Conservation (phyloP, 2,797 vertebrate species). For the Fistularia commersonii region DNA sequence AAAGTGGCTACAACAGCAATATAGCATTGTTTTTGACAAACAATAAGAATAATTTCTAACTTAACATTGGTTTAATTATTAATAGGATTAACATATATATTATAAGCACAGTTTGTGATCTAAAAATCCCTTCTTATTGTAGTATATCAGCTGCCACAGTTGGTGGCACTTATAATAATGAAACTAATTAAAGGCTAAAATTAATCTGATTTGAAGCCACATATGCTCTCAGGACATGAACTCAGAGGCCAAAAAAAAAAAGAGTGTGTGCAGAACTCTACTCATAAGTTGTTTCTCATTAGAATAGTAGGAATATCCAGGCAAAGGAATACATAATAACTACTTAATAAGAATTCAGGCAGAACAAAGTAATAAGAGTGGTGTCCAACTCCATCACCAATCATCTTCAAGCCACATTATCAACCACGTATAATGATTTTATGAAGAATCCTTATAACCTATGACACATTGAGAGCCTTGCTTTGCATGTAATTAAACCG, state of each 20-base stretch:
- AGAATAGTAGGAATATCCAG: conserved; percentile 14
- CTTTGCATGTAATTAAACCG: conserved; percentile 68
- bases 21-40: conserved; percentile 6
- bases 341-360: conserved; percentile 39
- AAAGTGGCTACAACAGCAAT: not conserved
- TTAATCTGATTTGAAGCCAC: conserved; percentile 25
- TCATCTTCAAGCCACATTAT: conserved; percentile 69
- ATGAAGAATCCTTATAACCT: conserved; percentile 63
- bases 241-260: conserved; percentile 19
- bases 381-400: conserved; percentile 44
- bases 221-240: conserved; percentile 22
- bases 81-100: conserved; percentile 4
- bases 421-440: conserved; percentile 47
- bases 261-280: conserved; percentile 28
- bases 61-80: conserved; percentile 14
- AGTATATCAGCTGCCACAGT: conserved; percentile 29
- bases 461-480: conserved; percentile 67
- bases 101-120: conserved; percentile 32
- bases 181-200: conserved; percentile 46
- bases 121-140: conserved; percentile 38
- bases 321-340: conserved; percentile 17
- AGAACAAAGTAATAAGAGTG: conserved; percentile 43
- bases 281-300: conserved; percentile 25
- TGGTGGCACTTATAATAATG: conserved; percentile 46
- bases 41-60: conserved; percentile 4